Evolutionary conservation across 2,888 invertebrate species (phyloP).

Genomic region (Amblyjoppa proteus): DNA sequence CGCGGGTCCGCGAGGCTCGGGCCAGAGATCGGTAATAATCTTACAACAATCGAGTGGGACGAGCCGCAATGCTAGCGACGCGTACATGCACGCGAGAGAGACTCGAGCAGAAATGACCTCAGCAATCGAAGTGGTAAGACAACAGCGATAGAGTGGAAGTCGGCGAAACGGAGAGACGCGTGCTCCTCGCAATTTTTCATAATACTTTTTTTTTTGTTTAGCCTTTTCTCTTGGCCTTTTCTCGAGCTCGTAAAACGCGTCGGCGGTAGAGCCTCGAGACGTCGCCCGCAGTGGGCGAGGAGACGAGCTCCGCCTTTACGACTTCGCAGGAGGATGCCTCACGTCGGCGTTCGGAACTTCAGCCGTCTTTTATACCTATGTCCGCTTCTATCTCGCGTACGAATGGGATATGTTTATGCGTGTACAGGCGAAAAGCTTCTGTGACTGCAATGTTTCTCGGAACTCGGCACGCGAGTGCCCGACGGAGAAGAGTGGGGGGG

Average conservation of each 20-base stretch:
- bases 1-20: neutral
- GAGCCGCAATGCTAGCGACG: neutral
- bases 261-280: slow-evolving; percentile 41
- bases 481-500: neutral
- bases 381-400: slow-evolving; percentile 32
- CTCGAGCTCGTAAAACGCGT: slow-evolving; percentile 62
- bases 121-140: slow-evolving; percentile 21
- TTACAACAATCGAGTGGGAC: slow-evolving; percentile 51
- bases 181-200: slow-evolving; percentile 21
- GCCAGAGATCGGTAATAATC: slow-evolving; percentile 6
- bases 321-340: slow-evolving; percentile 47
- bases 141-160: neutral
- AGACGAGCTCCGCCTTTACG: slow-evolving; percentile 55
- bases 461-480: neutral
- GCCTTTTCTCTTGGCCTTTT: slow-evolving; percentile 48
- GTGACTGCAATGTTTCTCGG: slow-evolving; percentile 21
- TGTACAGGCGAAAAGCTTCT: neutral
- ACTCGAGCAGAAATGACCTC: neutral
- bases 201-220: slow-evolving; percentile 38
- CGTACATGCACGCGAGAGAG: slow-evolving; percentile 33
- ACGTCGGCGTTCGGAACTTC: slow-evolving; percentile 38
- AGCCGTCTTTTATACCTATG: slow-evolving; percentile 25
- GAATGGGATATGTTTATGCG: slow-evolving; percentile 6
- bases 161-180: slow-evolving; percentile 19
- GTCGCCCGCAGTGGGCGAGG: slow-evolving; percentile 60